These are phyloP conservation scores for Corythornis cristatus DNA, from an alignment of 2,113 vertebrate species.

Conservation along the genomic window DNA sequence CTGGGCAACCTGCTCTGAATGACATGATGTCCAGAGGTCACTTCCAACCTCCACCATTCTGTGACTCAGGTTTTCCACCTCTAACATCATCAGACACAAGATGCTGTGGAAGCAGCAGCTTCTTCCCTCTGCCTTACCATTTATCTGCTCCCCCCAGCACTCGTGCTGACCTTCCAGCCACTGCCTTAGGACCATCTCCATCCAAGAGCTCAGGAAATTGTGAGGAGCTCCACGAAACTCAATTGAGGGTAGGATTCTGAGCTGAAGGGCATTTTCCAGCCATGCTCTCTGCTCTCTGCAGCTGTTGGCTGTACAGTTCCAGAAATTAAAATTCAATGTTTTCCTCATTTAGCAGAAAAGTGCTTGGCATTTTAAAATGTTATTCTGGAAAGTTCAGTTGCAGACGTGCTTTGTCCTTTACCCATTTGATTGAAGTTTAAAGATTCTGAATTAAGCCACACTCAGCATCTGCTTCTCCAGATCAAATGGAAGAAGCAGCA, in stretches of 20 bases:
- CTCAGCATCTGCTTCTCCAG: not conserved
- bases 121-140: too few relatives aligned
- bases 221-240: too few relatives aligned
- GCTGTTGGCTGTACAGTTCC: not conserved
- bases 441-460: not conserved
- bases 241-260: not conserved
- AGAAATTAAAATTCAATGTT: conserved; percentile 25
- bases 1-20: too few relatives aligned
- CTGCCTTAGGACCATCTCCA: too few relatives aligned
- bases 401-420: not conserved
- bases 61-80: too few relatives aligned
- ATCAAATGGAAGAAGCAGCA: not conserved
- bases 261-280: not conserved
- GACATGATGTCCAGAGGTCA: too few relatives aligned
- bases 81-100: too few relatives aligned
- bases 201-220: too few relatives aligned
- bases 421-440: not conserved
- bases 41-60: too few relatives aligned
- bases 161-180: too few relatives aligned
- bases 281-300: not conserved
- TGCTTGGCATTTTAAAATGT: conserved; percentile 50
- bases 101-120: too few relatives aligned
- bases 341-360: not conserved
- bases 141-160: too few relatives aligned
- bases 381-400: conserved; percentile 41